Conservation (phyloP, 92 coral and sea anemone genomes). For the Porites lobata region DNA sequence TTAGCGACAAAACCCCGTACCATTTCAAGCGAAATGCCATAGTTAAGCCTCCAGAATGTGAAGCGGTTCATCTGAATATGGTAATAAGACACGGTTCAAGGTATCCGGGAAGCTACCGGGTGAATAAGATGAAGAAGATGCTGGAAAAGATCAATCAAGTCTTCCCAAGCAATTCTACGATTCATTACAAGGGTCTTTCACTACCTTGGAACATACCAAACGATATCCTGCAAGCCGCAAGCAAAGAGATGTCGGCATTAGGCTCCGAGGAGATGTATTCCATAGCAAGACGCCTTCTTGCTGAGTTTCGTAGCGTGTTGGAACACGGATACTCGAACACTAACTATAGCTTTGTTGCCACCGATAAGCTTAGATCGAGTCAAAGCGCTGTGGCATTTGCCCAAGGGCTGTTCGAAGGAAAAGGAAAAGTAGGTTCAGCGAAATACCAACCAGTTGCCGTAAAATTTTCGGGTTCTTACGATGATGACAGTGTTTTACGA, state of each 20-base stretch:
- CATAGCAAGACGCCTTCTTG: slow-evolving; percentile 76
- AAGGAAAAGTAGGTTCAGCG: slow-evolving; percentile 66
- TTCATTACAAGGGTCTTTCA: slow-evolving; percentile 76
- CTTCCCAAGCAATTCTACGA: slow-evolving; percentile 43
- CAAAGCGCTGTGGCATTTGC: slow-evolving; percentile 95
- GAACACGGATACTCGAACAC: slow-evolving; percentile 75
- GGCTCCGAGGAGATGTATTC: slow-evolving; percentile 82
- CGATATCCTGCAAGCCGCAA: slow-evolving; percentile 61
- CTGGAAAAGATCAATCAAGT: slow-evolving; percentile 63
- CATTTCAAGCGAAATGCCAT: slow-evolving; percentile 56
- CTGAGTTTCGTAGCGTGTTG: slow-evolving; percentile 68
- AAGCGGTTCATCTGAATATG: slow-evolving; percentile 85
- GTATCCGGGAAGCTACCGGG: slow-evolving; percentile 70
- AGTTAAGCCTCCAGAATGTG: slow-evolving; percentile 57
- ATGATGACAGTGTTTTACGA: slow-evolving; percentile 79
- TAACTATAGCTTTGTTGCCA: slow-evolving; percentile 83
- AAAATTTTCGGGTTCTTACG: slow-evolving; percentile 77
- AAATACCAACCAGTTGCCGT: slow-evolving; percentile 89
- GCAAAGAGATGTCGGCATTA: slow-evolving; percentile 76
- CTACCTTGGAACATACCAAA: slow-evolving; percentile 86
- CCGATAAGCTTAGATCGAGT: slow-evolving; percentile 82
- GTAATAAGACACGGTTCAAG: slow-evolving; percentile 90
- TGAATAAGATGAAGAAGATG: slow-evolving; percentile 33
- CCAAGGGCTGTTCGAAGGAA: slow-evolving; percentile 91
- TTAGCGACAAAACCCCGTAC: slow-evolving; percentile 86